Conservation (phyloP, 2,888 invertebrate species). For the Acleris holmiana region DNA sequence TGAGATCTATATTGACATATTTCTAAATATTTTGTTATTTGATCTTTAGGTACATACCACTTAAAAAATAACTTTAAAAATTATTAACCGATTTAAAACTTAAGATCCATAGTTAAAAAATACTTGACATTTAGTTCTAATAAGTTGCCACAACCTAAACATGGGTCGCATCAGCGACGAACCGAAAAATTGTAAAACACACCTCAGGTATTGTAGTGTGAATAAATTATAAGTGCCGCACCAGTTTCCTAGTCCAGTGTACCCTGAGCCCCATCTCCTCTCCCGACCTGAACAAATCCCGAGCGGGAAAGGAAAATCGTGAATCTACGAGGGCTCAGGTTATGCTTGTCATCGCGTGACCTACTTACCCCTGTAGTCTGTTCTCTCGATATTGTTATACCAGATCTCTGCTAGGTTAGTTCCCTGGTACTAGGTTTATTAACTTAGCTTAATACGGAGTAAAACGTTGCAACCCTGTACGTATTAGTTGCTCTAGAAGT, state of each 20-base stretch:
- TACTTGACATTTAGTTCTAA: too few species aligned
- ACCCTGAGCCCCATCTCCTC: conserved; percentile 53
- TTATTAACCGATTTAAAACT: too few species aligned
- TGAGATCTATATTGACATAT: too few species aligned
- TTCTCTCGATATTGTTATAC: conserved; percentile 73
- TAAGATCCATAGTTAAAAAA: too few species aligned
- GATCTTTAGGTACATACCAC: too few species aligned
- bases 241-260: conserved; percentile 60
- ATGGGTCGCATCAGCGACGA: conserved; percentile 44
- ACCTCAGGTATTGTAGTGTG: conserved; percentile 72
- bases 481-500: not conserved
- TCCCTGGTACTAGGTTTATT: conserved; percentile 66
- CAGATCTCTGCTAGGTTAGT: conserved; percentile 66
- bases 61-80: too few species aligned
- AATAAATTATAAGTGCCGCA: conserved; percentile 76
- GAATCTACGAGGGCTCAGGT: conserved; percentile 56
- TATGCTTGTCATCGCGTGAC: conserved; percentile 62
- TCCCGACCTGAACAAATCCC: conserved; percentile 47
- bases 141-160: not conserved
- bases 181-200: conserved; percentile 70
- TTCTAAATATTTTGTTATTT: too few species aligned
- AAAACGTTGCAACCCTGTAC: conserved; percentile 6
- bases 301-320: conserved; percentile 50
- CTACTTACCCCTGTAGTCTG: conserved; percentile 69
- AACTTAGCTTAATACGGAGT: conserved; percentile 52